phyloP scores from a whole-genome alignment of 2,888 invertebrate genomes.

The Machimus rusticus region DNA sequence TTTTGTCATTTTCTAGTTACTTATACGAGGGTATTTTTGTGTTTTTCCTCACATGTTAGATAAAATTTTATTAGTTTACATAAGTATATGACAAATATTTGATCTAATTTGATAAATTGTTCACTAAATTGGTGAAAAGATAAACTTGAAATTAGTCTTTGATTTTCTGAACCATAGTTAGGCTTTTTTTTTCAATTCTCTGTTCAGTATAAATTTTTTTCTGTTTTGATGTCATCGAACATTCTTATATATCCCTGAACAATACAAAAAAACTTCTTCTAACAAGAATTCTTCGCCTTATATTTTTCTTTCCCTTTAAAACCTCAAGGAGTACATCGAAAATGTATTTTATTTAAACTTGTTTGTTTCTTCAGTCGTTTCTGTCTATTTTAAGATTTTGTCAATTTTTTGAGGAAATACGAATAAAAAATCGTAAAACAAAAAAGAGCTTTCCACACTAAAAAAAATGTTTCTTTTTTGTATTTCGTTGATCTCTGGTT shows the following conservation, averaged over 20 bases:
- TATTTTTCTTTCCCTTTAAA: not conserved
- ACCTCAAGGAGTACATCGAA: not conserved
- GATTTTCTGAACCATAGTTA: not conserved
- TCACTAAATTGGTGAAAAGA: not conserved
- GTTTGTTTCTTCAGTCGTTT: not conserved
- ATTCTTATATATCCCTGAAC: not conserved
- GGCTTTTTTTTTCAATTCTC: not conserved
- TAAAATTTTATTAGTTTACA: not conserved
- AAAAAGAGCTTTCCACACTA: not conserved
- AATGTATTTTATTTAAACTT: not conserved
- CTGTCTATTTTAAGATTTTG: not conserved
- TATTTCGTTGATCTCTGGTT: not conserved
- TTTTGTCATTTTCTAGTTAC: too few relatives aligned
- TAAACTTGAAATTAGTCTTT: not conserved
- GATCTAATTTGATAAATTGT: not conserved
- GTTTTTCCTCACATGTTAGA: not conserved
- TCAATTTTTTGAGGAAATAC: not conserved
- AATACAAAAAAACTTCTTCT: not conserved
- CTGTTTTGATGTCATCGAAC: not conserved
- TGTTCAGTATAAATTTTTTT: not conserved
- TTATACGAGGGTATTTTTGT: not conserved
- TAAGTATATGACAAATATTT: not conserved
- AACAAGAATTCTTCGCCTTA: not conserved
- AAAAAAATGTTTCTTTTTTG: not conserved
- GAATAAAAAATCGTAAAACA: not conserved